Percentiles rank a stretch among this genome's conserved stretches.
Conservation (phyloP, 2,888 invertebrate species). For the Leptinotarsa peninsularis region DNA sequence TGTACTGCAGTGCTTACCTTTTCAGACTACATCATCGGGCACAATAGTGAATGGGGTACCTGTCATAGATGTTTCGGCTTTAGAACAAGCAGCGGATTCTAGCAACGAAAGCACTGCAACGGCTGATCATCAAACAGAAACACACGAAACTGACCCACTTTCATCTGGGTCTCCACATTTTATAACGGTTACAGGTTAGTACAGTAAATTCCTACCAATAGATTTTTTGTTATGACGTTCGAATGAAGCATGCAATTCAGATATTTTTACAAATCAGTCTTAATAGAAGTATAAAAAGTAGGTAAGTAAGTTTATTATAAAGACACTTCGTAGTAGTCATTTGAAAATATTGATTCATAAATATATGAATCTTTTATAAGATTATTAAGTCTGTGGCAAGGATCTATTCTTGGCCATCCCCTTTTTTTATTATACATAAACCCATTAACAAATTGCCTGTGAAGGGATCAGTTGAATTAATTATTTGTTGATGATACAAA, state of each 20-base stretch:
- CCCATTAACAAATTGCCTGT: too few species aligned
- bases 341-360: too few species aligned
- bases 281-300: not conserved
- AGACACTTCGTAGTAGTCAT: not conserved
- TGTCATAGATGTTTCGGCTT: conserved; percentile 66
- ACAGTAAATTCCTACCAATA: not conserved
- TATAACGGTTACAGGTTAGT: conserved; percentile 78
- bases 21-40: conserved; percentile 56
- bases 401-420: too few species aligned
- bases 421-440: too few species aligned
- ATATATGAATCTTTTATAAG: too few species aligned
- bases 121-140: conserved; percentile 58
- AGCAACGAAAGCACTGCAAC: conserved; percentile 68
- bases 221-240: too few species aligned
- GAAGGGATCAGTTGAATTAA: too few species aligned
- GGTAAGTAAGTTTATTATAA: not conserved
- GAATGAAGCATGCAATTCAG: not conserved
- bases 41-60: conserved; percentile 64
- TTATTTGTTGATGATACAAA: too few species aligned
- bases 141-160: conserved; percentile 69
- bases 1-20: conserved; percentile 34
- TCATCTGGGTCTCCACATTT: conserved; percentile 71
- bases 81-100: conserved; percentile 71
- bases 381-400: too few species aligned
- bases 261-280: not conserved